Evolutionary conservation across 2,888 invertebrate genomes (phyloP), one percentile per base, ranked within the genome.

Genomic region (Belgica antarctica): DNA sequence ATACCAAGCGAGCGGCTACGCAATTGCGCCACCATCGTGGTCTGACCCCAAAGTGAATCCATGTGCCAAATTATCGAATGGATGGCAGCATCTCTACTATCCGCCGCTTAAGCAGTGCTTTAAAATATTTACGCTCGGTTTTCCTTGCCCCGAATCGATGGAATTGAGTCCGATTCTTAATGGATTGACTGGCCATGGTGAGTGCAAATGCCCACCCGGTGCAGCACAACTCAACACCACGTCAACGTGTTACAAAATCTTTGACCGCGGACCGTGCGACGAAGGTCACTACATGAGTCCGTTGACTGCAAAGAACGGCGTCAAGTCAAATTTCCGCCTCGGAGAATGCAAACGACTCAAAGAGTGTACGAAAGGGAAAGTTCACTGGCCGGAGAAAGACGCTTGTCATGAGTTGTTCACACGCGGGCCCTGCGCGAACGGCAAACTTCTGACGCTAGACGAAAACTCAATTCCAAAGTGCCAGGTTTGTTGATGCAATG

Each of bases 51-150:
- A 84, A 72, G 83, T 86, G 74, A 93, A 93, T 78, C 93, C 93
- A 0, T 93, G 93, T 74, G 91, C 92, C 2, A 81, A 85, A 1
- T 86, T 89, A 77, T 88, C 90, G 0, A 84, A 88, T 72, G 92
- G 92, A 61, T 93, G 93, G 93, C 90, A 92, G 75, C 83, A 92
- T 76, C 83, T 93, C 70, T 92, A 88, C 78, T 93, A 92, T 92
- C 89, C 91, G 7, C 83, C 86, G 1, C 88, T 93, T 77, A 89
- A 89, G 72, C 87, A 89, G 79, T 93, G 93, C 80, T 92, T 93
- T 78, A 90, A 89, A 77, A 93, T 93, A 79, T 93, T 92, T 76
- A 88, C 90, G 83, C 79, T 85, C 27, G 92, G 92, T 12, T 83
- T 87, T 73, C 93, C 93, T 0, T 93, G 93, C 76, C 89, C 91